Conservation (phyloP, 2,797 vertebrate species). For the Rhinichthys osculus region DNA sequence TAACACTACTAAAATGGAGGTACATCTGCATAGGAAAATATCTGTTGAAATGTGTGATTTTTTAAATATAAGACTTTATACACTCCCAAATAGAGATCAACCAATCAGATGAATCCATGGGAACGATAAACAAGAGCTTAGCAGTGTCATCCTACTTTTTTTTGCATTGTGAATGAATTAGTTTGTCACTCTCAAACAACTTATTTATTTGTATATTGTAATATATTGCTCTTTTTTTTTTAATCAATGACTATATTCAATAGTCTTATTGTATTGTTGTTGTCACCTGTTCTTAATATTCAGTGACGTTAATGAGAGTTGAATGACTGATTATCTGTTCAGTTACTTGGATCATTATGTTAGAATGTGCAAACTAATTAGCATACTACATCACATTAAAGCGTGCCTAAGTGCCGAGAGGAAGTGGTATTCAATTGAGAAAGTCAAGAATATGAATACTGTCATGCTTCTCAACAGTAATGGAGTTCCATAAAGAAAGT, state of each 20-base stretch:
- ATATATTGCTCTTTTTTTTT: neutral
- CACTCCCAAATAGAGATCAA: neutral
- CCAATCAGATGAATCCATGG: neutral
- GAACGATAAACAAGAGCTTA: neutral
- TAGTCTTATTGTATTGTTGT: neutral
- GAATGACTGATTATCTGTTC: constrained; percentile 60
- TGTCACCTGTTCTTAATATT: neutral
- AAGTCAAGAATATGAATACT: neutral
- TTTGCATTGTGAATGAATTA: neutral
- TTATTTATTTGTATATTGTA: too few species aligned
- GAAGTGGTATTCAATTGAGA: constrained; percentile 35
- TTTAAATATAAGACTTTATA: neutral
- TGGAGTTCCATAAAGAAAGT: constrained; percentile 12
- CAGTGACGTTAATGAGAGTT: neutral
- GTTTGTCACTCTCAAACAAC: neutral
- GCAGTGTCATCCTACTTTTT: neutral
- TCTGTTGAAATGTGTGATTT: neutral
- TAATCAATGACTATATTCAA: neutral
- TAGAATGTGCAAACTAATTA: constrained; percentile 66
- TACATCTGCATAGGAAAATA: neutral
- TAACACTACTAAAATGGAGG: neutral
- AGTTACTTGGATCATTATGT: constrained; percentile 62
- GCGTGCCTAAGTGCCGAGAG: constrained; percentile 25
- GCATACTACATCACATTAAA: constrained; percentile 65
- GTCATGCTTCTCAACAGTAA: constrained; percentile 20